Conservation (phyloP, 2,113 vertebrate genomes). For the Noctilio leporinus region DNA sequence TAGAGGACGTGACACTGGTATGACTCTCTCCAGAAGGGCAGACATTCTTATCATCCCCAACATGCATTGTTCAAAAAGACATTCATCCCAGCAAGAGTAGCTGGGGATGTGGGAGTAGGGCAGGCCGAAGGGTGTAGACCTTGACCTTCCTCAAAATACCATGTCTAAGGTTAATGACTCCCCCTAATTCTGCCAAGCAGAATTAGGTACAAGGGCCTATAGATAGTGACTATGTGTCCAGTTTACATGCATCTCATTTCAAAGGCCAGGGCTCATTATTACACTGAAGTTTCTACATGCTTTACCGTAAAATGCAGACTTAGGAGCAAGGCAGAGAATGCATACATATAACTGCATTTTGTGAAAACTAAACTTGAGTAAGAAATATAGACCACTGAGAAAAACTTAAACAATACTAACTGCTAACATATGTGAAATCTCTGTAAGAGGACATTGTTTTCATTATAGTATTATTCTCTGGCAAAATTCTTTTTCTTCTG, state of each 20-base stretch:
- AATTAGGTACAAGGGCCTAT: not conserved
- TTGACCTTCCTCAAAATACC: rapidly evolving
- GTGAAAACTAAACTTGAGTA: not conserved
- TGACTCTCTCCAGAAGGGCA: not conserved
- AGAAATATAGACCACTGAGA: constrained; percentile 7
- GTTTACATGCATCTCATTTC: not conserved
- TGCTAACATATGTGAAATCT: constrained; percentile 71
- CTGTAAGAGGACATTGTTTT: constrained; percentile 63
- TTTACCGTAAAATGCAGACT: not conserved
- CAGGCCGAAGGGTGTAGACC: not conserved
- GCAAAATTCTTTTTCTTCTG: constrained; percentile 36
- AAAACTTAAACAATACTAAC: constrained; percentile 58
- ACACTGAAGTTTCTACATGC: not conserved
- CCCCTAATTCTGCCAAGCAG: not conserved
- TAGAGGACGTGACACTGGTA: rapidly evolving
- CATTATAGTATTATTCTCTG: constrained; percentile 71
- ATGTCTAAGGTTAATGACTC: not conserved
- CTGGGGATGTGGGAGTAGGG: not conserved
- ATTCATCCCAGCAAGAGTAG: not conserved
- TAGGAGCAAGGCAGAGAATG: not conserved
- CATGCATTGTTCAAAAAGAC: not conserved
- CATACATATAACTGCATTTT: not conserved
- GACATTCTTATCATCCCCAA: not conserved
- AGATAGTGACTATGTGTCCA: not conserved
- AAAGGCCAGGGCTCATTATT: not conserved